Percentiles rank a stretch among this genome's conserved stretches.
These are phyloP conservation scores for Schrankia costaestrigalis DNA, from an alignment of 2,888 invertebrate genomes.

Conservation along the genomic window DNA sequence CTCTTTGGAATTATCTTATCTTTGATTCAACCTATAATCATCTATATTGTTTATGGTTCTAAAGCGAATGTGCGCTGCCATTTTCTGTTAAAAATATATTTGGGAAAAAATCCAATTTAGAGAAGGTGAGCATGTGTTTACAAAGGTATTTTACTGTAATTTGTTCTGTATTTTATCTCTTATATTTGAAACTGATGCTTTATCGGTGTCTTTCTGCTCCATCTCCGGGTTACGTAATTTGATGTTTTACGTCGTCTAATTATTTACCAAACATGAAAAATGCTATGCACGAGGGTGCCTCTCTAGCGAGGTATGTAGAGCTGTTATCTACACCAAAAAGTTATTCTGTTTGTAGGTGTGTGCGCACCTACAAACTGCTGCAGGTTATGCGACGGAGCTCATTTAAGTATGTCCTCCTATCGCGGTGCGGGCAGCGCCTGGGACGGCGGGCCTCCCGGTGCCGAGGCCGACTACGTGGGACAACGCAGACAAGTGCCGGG, in stretches of 20 bases:
- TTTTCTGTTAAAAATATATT: conserved; percentile 59
- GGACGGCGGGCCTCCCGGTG: conserved; percentile 79
- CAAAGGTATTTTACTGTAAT: conserved; percentile 50
- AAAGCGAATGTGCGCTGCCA: conserved; percentile 63
- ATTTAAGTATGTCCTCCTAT: conserved; percentile 74
- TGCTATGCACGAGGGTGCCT: conserved; percentile 53
- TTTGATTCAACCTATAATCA: too few relatives aligned
- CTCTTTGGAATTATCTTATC: too few relatives aligned
- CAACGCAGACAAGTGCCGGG: conserved; percentile 51
- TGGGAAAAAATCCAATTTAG: conserved; percentile 45
- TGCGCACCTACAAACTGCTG: conserved; percentile 81
- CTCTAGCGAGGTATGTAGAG: conserved; percentile 62
- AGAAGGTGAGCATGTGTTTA: conserved; percentile 70
- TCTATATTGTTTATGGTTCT: conserved; percentile 50
- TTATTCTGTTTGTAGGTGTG: conserved; percentile 86
- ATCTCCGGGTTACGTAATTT: conserved; percentile 75
- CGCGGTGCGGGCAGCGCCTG: conserved; percentile 68
- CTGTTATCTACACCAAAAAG: conserved; percentile 83
- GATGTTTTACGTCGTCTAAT: conserved; percentile 66
- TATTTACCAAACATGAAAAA: conserved; percentile 60
- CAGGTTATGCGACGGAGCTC: conserved; percentile 76
- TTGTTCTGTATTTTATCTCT: conserved; percentile 33
- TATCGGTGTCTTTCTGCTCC: conserved; percentile 39
- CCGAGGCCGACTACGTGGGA: conserved; percentile 73
- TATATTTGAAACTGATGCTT: conserved; percentile 50